Base-by-base conservation (phyloP, 2,888 invertebrate species). In the Agrilus mali region DNA sequence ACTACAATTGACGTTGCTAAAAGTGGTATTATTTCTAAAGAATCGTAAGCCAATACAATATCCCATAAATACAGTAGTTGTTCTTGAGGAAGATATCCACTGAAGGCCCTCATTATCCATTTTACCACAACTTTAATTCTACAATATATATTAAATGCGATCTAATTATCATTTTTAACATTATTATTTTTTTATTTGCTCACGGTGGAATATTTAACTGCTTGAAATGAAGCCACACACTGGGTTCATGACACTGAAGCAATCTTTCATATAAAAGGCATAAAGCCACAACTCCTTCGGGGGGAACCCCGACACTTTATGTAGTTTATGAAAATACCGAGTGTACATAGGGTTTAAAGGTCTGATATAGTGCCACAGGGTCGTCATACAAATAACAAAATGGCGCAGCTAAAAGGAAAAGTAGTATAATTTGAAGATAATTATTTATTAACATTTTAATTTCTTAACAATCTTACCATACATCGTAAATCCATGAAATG, bases 401-500 rank as follows among this genome's bases (percentile, higher is more conserved):
- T 1, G 95, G 95, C 0, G 93, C 89, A 38, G 93, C 95, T 93
- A 68, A 33, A 71, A 69, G 34, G n/a, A n/a, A n/a, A n/a, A n/a
- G n/a, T n/a, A n/a, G 17, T 17, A 4, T 17, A 17, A 17, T 17
- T 17, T 4, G 4, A 20, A 20, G 20, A 20, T 20, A 20, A 20
- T 20, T 5, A 5, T 20, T 20, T 4, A 20, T 20, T 20, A 20
- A 20, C 1, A 6, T 20, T 20, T 20, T 20, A 5, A 6, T 20
- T 20, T 20, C 20, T 20, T 8, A 10, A 15, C 6, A 13, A 32
- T 41, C 76, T 67, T 72, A 92, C 92, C 90, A 65, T 93, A 94
- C 95, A 96, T 95, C 15, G 94, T 86, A 65, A 96, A 94, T 1
- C 95, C 95, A 64, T 96, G 94, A 66, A 94, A 95, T 1, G 95